Evolutionary conservation across 1,140 invertebrate species (phyloP), one percentile per base, ranked within the genome.

Genomic region (Andrena cerasifolii): DNA sequence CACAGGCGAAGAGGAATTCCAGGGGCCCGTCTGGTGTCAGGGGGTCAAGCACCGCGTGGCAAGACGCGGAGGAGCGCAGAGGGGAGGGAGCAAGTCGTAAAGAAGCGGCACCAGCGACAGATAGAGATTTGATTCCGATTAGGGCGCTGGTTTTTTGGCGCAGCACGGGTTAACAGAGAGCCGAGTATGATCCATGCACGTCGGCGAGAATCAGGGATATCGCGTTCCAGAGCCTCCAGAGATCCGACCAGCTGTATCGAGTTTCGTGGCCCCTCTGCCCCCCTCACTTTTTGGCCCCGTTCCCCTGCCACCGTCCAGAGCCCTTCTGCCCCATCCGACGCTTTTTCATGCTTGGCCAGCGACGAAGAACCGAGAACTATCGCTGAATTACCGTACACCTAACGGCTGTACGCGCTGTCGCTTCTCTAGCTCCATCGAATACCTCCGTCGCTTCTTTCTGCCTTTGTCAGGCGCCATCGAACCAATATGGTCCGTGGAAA

Each of bases 151-250:
- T 85, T 86, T 88, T 80, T 89, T 61, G 78, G 75, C 78, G 80
- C 80, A 61, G 51, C 86, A 86, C 65, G 87, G 88, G 83, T 82
- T 83, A 87, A 89, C 82, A 84, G 86, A 85, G 86, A 68, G 71
- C 77, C 66, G 82, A 86, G 86, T 88, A 91, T 91, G 86, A 91
- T 90, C 84, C 86, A 83, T 75, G 85, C 77, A 84, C 83, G 89
- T 87, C 90, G 90, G 90, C 88, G 79, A 80, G 86, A 91, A 88
- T 91, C 90, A 92, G 91, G 86, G 89, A 89, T 92, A 92, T 92
- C 91, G 87, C 88, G 83, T 92, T 91, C 88, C 90, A 84, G 63
- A 80, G 77, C 79, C 84, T 68, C 77, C 26, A 31, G 47, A 84
- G 83, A 86, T 83, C 78, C 82, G 74, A 78, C 81, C 82, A 84